Base-by-base conservation (phyloP, 1,140 invertebrate species). In the Triops longicaudatus region DNA sequence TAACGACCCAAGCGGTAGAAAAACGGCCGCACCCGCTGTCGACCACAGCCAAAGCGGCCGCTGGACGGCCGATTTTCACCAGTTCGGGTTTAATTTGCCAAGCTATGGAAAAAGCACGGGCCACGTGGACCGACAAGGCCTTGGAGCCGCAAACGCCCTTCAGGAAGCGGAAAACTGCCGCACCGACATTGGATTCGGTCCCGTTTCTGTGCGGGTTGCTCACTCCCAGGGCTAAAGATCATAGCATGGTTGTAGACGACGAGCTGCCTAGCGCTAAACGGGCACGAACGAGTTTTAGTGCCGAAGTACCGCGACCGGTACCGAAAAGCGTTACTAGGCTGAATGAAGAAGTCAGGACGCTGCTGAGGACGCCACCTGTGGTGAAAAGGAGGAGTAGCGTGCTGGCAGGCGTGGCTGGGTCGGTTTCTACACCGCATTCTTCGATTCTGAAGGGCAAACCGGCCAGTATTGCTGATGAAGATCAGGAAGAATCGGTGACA, bases 1-100 rank as follows among this genome's bases (percentile, higher is more conserved):
- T 74, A 17, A 26, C 31, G 1, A 78, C 10, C 71, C 22, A 43
- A 63, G 42, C 50, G 74, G 73, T 71, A 83, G 82, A 83, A 43
- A 76, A 74, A 72, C 78, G 80, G 26, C 83, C 83, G 14, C 80
- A 80, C 26, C 85, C 85, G 11, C 78, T 85, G 79, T 85, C 84
- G 11, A 83, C 83, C 2, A 80, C 80, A n/a, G 81, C 85, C 2
- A 81, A 82, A 10, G 79, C 81, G n/a, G 77, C 75, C 1, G 43
- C 74, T 1, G 72, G 26, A 17, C 50, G 79, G 41, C 26, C 63
- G 42, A 26, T 73, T 41, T 71, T 63, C 26, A 78, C 6, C 26
- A 63, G 28, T 17, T 80, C 78, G 7, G 77, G 72, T 4, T 78
- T 79, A 12, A 78, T 80, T 43, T 77, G 77, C 44, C 73, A 72